Percentiles rank a stretch among this genome's conserved stretches.
These are phyloP conservation scores for Erannis defoliaria DNA, from an alignment of 2,888 invertebrate genomes.

Conservation along the genomic window DNA sequence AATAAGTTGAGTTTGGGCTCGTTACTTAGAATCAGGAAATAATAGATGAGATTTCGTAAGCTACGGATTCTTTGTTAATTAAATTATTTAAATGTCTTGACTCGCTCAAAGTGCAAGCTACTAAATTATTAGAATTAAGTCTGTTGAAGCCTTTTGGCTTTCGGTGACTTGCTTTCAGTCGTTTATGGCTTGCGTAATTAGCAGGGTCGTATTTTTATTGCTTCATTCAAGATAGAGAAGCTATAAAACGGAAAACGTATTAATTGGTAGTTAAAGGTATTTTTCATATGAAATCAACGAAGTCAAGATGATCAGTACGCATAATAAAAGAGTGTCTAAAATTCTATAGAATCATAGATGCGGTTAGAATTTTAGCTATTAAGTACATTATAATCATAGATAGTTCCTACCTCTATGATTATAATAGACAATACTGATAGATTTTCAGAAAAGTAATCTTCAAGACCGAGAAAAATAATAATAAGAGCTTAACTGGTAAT, in stretches of 20 bases:
- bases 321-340: too few relatives aligned
- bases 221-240: conserved; percentile 7
- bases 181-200: conserved; percentile 46
- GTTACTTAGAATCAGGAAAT: conserved; percentile 53
- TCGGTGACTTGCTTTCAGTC: conserved; percentile 54
- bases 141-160: conserved; percentile 61
- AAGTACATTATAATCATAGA: too few relatives aligned
- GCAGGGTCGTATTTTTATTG: conserved; percentile 30
- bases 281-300: too few relatives aligned
- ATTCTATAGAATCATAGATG: too few relatives aligned
- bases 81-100: conserved; percentile 72
- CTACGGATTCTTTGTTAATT: conserved; percentile 69
- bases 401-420: too few relatives aligned
- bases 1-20: conserved; percentile 49
- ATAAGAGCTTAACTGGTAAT: not conserved
- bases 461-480: too few relatives aligned
- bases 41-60: conserved; percentile 61
- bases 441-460: too few relatives aligned
- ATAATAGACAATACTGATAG: too few relatives aligned
- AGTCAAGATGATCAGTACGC: too few relatives aligned
- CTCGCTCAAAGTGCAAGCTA: conserved; percentile 67
- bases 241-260: too few relatives aligned
- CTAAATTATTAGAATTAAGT: conserved; percentile 72
- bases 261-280: too few relatives aligned
- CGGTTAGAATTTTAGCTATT: too few relatives aligned